phyloP scores from a whole-genome alignment of 2,888 invertebrate species.

The Apamea epomidion region DNA sequence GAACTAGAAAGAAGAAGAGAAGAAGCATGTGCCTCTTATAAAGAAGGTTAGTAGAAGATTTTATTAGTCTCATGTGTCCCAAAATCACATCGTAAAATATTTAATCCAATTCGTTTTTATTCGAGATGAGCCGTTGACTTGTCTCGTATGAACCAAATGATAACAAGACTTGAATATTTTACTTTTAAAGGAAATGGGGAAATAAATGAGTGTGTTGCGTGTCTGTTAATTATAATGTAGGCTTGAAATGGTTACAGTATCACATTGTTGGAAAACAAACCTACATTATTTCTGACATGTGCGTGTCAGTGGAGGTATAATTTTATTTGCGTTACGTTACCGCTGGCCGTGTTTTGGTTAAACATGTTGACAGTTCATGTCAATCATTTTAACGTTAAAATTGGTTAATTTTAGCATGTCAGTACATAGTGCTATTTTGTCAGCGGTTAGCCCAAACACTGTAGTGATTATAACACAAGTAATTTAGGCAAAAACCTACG shows the following conservation, averaged over 20 bases:
- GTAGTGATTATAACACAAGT: not conserved
- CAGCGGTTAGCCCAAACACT: not conserved
- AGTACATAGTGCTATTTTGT: conserved; percentile 21
- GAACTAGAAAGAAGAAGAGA: not conserved
- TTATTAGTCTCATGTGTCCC: not conserved
- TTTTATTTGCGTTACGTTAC: conserved; percentile 29
- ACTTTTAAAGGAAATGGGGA: conserved; percentile 15
- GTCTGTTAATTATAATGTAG: conserved; percentile 46
- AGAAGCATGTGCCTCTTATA: too few relatives aligned
- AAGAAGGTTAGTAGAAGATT: not conserved
- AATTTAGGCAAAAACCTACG: conserved; percentile 23
- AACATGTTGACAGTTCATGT: conserved; percentile 30
- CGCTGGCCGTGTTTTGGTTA: conserved; percentile 19
- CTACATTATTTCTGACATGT: conserved; percentile 13
- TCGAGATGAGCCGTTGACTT: not conserved
- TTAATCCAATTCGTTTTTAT: not conserved
- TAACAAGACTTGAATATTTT: conserved; percentile 15
- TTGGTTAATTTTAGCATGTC: conserved; percentile 6
- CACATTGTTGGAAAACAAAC: conserved; percentile 35
- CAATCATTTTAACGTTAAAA: conserved; percentile 30
- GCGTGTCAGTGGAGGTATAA: conserved; percentile 21
- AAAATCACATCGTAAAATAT: not conserved
- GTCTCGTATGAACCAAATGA: not conserved
- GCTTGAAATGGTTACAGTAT: conserved; percentile 29
- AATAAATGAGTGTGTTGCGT: conserved; percentile 51